Evolutionary conservation across 2,797 vertebrate species (phyloP).

Genomic region (Cephalopachus bancanus): DNA sequence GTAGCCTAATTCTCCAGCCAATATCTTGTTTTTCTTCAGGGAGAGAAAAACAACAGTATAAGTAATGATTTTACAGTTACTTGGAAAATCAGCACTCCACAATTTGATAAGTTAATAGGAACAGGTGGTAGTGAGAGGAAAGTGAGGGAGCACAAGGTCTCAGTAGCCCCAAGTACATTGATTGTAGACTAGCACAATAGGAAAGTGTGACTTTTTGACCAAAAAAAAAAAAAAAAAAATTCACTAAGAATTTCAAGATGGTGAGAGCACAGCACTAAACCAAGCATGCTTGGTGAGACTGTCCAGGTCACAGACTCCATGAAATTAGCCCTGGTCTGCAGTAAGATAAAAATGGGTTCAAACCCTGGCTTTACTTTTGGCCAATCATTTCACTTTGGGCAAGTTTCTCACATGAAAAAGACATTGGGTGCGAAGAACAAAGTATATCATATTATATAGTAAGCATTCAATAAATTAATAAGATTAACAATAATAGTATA

Average conservation of each 20-base stretch:
- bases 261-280: not conserved
- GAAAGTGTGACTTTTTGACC: not conserved
- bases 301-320: not conserved
- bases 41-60: not conserved
- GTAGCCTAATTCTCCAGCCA: not conserved
- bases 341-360: not conserved
- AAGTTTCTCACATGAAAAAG: not conserved
- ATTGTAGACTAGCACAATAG: not conserved
- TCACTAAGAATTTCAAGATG: not conserved
- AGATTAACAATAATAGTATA: not conserved
- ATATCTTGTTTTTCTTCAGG: not conserved
- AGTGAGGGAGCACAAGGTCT: not conserved
- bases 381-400: not conserved
- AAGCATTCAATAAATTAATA: not conserved
- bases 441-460: not conserved
- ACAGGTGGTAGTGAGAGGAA: not conserved
- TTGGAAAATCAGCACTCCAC: not conserved
- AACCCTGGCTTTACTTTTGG: not conserved
- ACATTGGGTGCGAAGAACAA: not conserved
- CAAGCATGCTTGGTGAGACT: not conserved
- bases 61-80: not conserved
- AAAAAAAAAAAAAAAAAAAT: not conserved
- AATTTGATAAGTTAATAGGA: not conserved
- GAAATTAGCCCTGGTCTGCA: not conserved
- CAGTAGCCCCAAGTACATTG: fast-evolving